Conservation (phyloP, 2,888 invertebrate genomes). For the Ectemnius cavifrons region DNA sequence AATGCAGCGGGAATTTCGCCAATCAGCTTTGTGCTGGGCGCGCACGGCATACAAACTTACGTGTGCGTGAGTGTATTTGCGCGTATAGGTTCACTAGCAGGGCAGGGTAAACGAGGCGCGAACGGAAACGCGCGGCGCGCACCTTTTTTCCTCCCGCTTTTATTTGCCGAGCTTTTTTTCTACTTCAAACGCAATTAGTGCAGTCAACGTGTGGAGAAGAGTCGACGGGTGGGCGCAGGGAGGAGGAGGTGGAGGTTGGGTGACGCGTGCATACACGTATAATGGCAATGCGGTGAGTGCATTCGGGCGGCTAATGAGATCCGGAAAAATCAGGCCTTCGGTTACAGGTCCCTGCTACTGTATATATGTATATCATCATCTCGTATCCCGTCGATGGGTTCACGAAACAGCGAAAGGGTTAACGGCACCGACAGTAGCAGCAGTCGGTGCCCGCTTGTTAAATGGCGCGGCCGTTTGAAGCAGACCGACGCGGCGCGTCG, state of each 20-base stretch:
- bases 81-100: slow-evolving; percentile 24
- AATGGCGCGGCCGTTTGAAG: slow-evolving; percentile 60
- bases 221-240: too few relatives aligned
- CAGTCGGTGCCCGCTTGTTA: slow-evolving; percentile 52
- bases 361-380: too few relatives aligned
- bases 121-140: slow-evolving; percentile 35
- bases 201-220: slow-evolving; percentile 54
- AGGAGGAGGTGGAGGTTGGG: too few relatives aligned
- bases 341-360: slow-evolving; percentile 46
- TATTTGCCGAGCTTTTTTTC: slow-evolving; percentile 55
- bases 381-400: too few relatives aligned
- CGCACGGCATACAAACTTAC: neutral
- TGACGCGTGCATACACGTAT: slow-evolving; percentile 28
- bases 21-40: slow-evolving; percentile 53
- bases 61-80: neutral
- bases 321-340: slow-evolving; percentile 64
- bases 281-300: slow-evolving; percentile 58
- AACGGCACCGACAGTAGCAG: neutral
- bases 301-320: slow-evolving; percentile 65
- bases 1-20: slow-evolving; percentile 55
- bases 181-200: slow-evolving; percentile 66
- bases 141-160: slow-evolving; percentile 31
- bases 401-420: too few relatives aligned
- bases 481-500: slow-evolving; percentile 47
- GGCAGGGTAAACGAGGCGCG: slow-evolving; percentile 45